These are phyloP conservation scores for Salminus brasiliensis DNA, from an alignment of 2,113 vertebrate species.

Conservation along the genomic window DNA sequence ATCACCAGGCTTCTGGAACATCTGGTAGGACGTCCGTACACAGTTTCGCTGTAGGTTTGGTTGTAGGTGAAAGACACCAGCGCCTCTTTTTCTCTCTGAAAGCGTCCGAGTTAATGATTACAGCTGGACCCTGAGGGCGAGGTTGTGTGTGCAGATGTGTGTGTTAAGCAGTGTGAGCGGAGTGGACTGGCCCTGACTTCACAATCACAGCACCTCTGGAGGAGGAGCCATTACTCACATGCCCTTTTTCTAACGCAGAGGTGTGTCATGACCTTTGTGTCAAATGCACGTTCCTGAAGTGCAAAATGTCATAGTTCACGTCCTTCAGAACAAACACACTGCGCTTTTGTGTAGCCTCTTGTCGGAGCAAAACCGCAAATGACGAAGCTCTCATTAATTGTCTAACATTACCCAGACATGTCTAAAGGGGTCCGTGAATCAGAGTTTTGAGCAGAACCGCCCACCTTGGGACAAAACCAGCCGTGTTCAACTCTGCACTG, in stretches of 20 bases:
- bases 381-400: conserved; percentile 3
- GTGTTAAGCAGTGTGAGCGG: conserved; percentile 18
- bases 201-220: conserved; percentile 17
- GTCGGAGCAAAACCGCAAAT: not conserved
- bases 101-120: conserved; percentile 44
- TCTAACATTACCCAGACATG: conserved; percentile 29
- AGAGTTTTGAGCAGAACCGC: conserved; percentile 3
- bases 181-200: not conserved
- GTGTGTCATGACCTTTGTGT: conserved; percentile 1
- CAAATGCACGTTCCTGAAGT: not conserved
- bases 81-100: conserved; percentile 20
- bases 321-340: not conserved
- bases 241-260: not conserved
- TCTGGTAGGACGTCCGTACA: conserved; percentile 1
- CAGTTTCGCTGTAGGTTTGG: not conserved
- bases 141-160: not conserved
- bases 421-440: conserved; percentile 8
- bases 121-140: not conserved
- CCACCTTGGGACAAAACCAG: conserved; percentile 1
- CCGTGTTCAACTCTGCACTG: not conserved
- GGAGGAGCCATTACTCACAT: conserved; percentile 31
- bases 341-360: not conserved
- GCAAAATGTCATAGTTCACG: not conserved
- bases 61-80: conserved; percentile 1
- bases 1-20: not conserved